Base-by-base conservation (phyloP, 2,888 invertebrate species). In the Elysia crispata region DNA sequence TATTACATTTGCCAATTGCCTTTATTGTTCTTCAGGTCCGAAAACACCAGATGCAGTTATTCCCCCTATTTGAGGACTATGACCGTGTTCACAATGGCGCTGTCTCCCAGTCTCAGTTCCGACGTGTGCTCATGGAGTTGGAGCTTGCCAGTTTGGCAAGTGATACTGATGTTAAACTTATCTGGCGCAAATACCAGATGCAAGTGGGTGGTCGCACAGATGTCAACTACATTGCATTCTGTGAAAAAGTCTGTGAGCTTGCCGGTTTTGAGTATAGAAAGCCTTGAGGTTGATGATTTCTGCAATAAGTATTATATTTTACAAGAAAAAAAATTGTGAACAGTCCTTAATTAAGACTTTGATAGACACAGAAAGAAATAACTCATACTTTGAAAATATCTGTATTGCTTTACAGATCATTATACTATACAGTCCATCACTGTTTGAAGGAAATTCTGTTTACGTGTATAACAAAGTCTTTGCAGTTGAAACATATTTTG, bases 41-140 rank as follows among this genome's bases (percentile, higher is more conserved):
- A 41, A 88, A 90, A 77, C 88, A 89, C 50, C 87, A 89, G 60
- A 91, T 92, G 85, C 92, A 92, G 85, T 85, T 92, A 79, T 92
- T 91, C 83, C 92, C 92, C n/a, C 84, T 91, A 83, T 92, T 92
- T 85, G 90, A 92, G 82, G 92, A 92, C 86, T 92, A 90, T 72
- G 92, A 92, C 83, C 82, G 87, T 69, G 90, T 92, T 18, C 90
- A 92, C 85, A 91, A 89, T 81, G 92, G 92, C 20, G 87, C 89
- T n/a, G 90, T 92, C 18, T 89, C 92, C 23, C 83, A 88, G 77
- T 89, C 89, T 41, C 92, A 92, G 86, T 92, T 92, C 86, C 86
- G 91, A 33, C 85, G 92, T 41, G 91, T 91, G 3, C 88, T 92
- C n/a, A 89, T 86, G 64, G 91, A 91, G 76, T 87, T 92, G 0